Base-by-base conservation (phyloP, 2,797 vertebrate genomes). In the Acipenser oxyrinchus region DNA sequence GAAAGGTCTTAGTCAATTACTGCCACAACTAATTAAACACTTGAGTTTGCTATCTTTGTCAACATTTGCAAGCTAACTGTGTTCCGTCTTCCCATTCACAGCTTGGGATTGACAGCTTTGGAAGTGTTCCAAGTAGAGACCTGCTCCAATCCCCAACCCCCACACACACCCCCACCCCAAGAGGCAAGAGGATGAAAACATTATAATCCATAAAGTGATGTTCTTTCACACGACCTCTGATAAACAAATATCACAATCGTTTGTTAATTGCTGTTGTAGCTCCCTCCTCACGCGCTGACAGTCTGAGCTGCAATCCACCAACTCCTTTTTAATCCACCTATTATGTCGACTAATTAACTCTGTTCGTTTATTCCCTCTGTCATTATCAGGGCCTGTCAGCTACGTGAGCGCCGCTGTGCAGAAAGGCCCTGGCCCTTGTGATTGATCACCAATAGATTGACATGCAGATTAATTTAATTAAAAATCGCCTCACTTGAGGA, bases 381-480 rank as follows among this genome's bases (percentile, higher is more conserved):
- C 87, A 90, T 90, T 92, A 92, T 92, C 91, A 88, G 87, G 78
- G 84, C 81, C 84, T 89, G 88, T 90, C 88, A 91, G 91, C 87
- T 81, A 76, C 82, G 77, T 83, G 85, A 85, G 82, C 78, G 83
- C 76, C 58, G 81, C 81, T 77, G 81, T 79, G 84, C 76, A 83
- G 83, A 83, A 85, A 80, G 76, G 86, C 79, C 86, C 82, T 70
- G 15, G 81, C 83, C 81, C 80, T 80, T 84, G 81, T 87, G 89
- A 92, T 90, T 91, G 89, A 91, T 90, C 88, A 89, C 87, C 87
- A 74, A 92, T 91, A 91, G 88, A 91, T 87, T 88, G 89, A 89
- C 88, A 88, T 87, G 87, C 83, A 89, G 89, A 92, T 91, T 93
- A 88, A 92, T 92, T 91, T 88, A 92, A 93, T 93, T 93, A 91